Conservation (phyloP, 2,113 vertebrate genomes). For the Xiphophorus couchianus region DNA sequence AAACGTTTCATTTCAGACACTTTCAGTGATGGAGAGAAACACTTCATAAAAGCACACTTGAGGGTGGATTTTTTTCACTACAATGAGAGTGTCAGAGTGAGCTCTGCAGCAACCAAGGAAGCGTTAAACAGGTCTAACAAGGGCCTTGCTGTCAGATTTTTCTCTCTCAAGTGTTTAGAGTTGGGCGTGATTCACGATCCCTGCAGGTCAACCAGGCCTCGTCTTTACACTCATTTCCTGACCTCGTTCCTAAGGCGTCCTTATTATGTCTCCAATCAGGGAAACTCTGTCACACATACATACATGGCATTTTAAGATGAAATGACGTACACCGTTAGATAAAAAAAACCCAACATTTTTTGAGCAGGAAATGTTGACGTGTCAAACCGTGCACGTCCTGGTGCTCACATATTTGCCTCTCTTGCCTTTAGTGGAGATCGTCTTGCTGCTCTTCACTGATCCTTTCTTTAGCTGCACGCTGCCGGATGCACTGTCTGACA, state of each 20-base stretch:
- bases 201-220: slow-evolving; percentile 17
- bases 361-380: neutral
- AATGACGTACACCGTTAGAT: neutral
- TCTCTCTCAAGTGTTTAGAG: slow-evolving; percentile 4
- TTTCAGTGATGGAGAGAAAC: neutral
- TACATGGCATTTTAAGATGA: neutral
- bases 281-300: neutral
- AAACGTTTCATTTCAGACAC: neutral
- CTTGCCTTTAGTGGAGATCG: slow-evolving; percentile 32
- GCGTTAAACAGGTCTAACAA: slow-evolving; percentile 4
- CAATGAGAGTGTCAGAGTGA: neutral
- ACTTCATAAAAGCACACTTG: neutral
- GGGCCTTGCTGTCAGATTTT: neutral
- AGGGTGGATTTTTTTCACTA: neutral
- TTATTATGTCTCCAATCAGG: slow-evolving; percentile 2
- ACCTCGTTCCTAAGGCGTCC: neutral
- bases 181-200: neutral
- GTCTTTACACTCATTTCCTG: slow-evolving; percentile 22
- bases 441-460: slow-evolving; percentile 32
- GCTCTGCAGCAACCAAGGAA: neutral
- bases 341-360: neutral
- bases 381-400: slow-evolving; percentile 48
- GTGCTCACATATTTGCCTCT: slow-evolving; percentile 17
- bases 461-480: slow-evolving; percentile 24
- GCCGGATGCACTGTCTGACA: neutral